Evolutionary conservation across 53 echinoderm and acorn worm genomes (phyloP), one percentile per base, ranked within the genome.

Genomic region (Mesocentrotus franciscanus): DNA sequence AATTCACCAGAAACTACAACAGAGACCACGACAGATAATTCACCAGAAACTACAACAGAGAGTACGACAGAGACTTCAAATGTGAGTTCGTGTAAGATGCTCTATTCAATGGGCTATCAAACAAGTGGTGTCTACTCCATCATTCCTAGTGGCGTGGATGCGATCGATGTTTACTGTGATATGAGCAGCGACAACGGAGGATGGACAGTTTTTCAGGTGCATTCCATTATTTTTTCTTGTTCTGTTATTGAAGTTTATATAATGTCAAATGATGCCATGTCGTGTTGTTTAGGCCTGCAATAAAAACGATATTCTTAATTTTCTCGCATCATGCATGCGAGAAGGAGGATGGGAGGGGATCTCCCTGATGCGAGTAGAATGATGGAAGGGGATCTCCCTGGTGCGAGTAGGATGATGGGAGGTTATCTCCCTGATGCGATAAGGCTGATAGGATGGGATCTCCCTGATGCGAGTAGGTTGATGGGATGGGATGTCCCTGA

Each of bases 191-290:
- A 89, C 26, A 26, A 26, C 18, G 89, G 89, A 58, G 85, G 85
- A 22, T 89, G 89, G 89, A 89, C 89, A 18, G 57, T 89, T 14
- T 89, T 89, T 56, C 89, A 89, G 89, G 89, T 89, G 14, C 29
- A 20, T 64, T 79, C 36, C 36, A 27, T 16, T n/a, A 79, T 79
- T 6, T 16, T 8, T 34, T 79, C 33, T 32, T 27, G 9, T 22
- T 79, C 14, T 79, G 64, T 16, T 10, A 61, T 4, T 39, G 49
- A 4, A 49, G 49, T 49, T 49, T 49, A 49, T 49, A 49, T 49
- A 49, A 49, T 49, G 49, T 49, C 49, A 49, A 49, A 49, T 49
- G 49, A 49, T 49, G 49, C 49, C 49, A 49, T 49, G 49, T 49
- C 49, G 49, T 49, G 49, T 49, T 49, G 6, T 49, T 49, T 49